Evolutionary conservation across 2,113 vertebrate species (phyloP).

Genomic region (Rafetus swinhoei): DNA sequence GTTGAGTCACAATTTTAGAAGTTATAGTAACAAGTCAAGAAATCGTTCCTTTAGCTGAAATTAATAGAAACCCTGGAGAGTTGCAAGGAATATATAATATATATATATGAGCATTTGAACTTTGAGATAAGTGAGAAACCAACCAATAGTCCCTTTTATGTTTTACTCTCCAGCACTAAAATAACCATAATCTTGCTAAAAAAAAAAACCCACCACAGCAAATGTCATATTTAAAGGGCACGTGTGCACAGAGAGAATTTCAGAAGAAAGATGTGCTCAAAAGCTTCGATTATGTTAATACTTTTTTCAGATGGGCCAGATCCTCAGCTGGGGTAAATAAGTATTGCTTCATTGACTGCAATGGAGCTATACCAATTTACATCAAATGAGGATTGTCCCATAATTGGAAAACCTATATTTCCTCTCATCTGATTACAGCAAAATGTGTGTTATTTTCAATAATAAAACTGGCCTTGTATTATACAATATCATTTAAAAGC

Average conservation of each 20-base stretch:
- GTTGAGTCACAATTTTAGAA: conserved; percentile 15
- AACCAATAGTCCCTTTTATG: background rate
- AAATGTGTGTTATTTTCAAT: background rate
- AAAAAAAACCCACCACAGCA: conserved; percentile 2
- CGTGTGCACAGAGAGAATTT: background rate
- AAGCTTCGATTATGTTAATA: background rate
- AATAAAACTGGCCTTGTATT: background rate
- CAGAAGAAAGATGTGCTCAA: background rate
- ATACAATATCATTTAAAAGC: background rate
- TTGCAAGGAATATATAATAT: background rate
- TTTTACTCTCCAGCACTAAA: conserved; percentile 2
- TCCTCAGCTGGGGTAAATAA: background rate
- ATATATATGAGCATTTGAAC: background rate
- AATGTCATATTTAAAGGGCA: conserved; percentile 46
- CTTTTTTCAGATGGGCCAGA: background rate
- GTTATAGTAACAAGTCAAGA: background rate
- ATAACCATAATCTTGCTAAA: conserved; percentile 13
- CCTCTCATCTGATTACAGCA: background rate
- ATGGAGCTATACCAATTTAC: background rate
- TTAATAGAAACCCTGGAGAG: background rate
- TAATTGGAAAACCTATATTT: background rate
- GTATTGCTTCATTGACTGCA: fast-evolving
- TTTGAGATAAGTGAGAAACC: conserved; percentile 1
- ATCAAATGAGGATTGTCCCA: background rate
- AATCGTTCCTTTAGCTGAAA: background rate